These are phyloP conservation scores for Rhagium mordax DNA, from an alignment of 2,888 invertebrate species.

Conservation along the genomic window DNA sequence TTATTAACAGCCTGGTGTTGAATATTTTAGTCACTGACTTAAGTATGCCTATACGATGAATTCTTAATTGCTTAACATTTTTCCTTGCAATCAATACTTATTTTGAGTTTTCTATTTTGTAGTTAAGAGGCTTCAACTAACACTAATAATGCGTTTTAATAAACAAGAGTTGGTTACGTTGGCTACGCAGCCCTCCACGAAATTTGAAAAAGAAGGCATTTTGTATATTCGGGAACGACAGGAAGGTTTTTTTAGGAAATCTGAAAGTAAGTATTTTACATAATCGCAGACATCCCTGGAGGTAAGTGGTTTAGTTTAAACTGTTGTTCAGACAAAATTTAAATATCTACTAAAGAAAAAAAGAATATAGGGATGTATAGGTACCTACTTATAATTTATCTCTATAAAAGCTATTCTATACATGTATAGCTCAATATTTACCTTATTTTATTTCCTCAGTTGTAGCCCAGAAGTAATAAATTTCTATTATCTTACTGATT, in stretches of 20 bases:
- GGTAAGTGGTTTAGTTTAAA: slow-evolving; percentile 9
- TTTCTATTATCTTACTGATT: too few relatives aligned
- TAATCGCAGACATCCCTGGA: not conserved
- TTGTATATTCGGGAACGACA: slow-evolving; percentile 89
- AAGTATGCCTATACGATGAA: slow-evolving; percentile 13
- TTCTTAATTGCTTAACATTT: slow-evolving; percentile 24
- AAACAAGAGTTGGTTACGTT: slow-evolving; percentile 89
- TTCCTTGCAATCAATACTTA: slow-evolving; percentile 16
- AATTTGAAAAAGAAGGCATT: slow-evolving; percentile 94
- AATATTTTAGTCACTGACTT: slow-evolving; percentile 12
- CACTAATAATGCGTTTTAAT: slow-evolving; percentile 86
- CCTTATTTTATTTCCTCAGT: too few relatives aligned
- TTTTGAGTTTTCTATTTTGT: slow-evolving; percentile 25
- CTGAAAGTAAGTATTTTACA: slow-evolving; percentile 82
- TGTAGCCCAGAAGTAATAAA: too few relatives aligned
- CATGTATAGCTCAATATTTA: too few relatives aligned
- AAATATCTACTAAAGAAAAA: not conserved
- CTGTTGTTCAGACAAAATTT: slow-evolving; percentile 21
- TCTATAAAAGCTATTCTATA: too few relatives aligned
- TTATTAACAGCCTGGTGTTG: slow-evolving; percentile 18
- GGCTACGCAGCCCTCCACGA: slow-evolving; percentile 89
- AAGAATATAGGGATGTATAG: not conserved
- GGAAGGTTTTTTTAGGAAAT: slow-evolving; percentile 92
- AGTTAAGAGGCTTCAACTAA: slow-evolving; percentile 33
- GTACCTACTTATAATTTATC: not conserved